phyloP scores from a whole-genome alignment of 2,797 vertebrate genomes.

The Gouania willdenowi region DNA sequence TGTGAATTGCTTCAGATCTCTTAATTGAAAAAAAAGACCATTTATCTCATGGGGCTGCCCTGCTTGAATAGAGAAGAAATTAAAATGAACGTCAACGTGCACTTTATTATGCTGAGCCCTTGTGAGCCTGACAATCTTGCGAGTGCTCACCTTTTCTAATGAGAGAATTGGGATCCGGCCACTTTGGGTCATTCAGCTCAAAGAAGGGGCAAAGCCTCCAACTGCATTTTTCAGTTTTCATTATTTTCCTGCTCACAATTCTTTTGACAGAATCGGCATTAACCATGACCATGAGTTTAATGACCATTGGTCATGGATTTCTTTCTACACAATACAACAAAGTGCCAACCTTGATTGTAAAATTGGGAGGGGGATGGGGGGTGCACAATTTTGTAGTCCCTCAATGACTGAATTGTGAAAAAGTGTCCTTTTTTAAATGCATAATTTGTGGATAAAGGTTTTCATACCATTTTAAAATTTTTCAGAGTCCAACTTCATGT shows the following conservation, averaged over 20 bases:
- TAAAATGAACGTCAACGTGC: conserved; percentile 43
- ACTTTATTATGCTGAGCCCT: conserved; percentile 19
- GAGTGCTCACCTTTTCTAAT: conserved; percentile 1
- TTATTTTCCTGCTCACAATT: conserved; percentile 14
- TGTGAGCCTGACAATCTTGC: conserved; percentile 28
- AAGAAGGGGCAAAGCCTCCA: conserved; percentile 1
- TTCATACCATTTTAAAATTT: too few relatives aligned
- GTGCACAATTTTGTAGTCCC: too few relatives aligned
- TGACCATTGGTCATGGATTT: background rate
- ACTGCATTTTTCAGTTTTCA: conserved; percentile 16
- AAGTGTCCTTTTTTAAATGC: too few relatives aligned
- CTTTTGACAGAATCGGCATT: conserved; percentile 19
- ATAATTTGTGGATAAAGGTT: too few relatives aligned
- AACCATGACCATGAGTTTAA: conserved; percentile 2
- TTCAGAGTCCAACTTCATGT: too few relatives aligned
- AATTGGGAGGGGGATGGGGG: too few relatives aligned
- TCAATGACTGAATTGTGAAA: too few relatives aligned
- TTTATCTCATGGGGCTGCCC: conserved; percentile 16
- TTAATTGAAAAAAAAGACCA: conserved; percentile 18
- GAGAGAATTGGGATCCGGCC: conserved; percentile 7
- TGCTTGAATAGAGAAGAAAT: conserved; percentile 27
- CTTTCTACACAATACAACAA: background rate
- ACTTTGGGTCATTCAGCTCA: conserved; percentile 10
- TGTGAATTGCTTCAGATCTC: background rate
- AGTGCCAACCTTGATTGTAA: background rate